These are phyloP conservation scores for Pycnonotus jocosus DNA, from an alignment of 2,113 vertebrate genomes.

Conservation along the genomic window DNA sequence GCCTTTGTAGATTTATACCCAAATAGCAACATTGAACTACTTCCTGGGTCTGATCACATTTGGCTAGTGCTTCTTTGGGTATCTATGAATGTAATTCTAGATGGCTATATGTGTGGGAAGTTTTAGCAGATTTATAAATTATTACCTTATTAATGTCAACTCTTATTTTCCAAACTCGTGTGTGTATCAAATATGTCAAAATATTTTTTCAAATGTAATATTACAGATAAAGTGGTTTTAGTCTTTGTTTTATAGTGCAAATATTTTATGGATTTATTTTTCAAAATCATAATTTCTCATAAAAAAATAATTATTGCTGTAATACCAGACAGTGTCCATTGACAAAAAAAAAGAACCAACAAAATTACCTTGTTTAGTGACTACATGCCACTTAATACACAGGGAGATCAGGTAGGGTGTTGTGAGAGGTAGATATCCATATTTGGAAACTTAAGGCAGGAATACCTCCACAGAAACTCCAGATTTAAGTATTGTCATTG, in stretches of 20 bases:
- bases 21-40: not conserved
- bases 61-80: not conserved
- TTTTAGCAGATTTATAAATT: not conserved
- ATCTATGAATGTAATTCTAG: not conserved
- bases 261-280: not conserved
- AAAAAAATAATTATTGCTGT: not conserved
- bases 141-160: not conserved
- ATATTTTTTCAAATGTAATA: not conserved
- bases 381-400: not conserved
- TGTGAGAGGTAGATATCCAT: rapidly evolving
- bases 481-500: not conserved
- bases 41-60: not conserved
- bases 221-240: not conserved
- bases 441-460: not conserved
- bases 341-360: not conserved
- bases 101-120: not conserved
- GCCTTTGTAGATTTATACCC: not conserved
- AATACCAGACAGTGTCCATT: not conserved
- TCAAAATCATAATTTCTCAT: not conserved
- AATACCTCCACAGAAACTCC: not conserved
- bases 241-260: not conserved
- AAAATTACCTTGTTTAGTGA: not conserved
- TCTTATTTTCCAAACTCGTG: not conserved
- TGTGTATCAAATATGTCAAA: not conserved
- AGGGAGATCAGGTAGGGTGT: not conserved